These are phyloP conservation scores for Tenthredo livida DNA, from an alignment of 2,888 invertebrate species.

Conservation along the genomic window DNA sequence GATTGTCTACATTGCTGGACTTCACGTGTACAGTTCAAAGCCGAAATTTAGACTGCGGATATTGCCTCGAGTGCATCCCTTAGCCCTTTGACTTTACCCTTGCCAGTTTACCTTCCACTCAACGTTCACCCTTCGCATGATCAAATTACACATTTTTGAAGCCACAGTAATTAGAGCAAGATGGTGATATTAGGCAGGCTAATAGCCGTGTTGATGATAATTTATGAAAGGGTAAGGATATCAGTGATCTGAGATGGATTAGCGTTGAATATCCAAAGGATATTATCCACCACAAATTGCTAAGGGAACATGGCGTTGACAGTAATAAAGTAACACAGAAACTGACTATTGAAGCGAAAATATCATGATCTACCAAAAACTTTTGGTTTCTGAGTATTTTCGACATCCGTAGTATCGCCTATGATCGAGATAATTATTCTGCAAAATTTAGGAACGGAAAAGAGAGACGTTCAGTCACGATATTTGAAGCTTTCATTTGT, in stretches of 20 bases:
- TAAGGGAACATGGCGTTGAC: too few relatives aligned
- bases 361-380: too few relatives aligned
- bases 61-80: slow-evolving; percentile 1
- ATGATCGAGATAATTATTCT: not conserved
- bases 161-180: not conserved
- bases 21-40: not conserved
- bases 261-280: not conserved
- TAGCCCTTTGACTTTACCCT: not conserved
- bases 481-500: too few relatives aligned
- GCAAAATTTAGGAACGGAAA: not conserved
- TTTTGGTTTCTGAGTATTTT: too few relatives aligned
- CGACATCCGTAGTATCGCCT: too few relatives aligned
- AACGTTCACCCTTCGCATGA: slow-evolving; percentile 7
- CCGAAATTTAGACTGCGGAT: slow-evolving; percentile 5
- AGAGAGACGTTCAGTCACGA: not conserved
- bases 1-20: not conserved
- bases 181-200: not conserved
- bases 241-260: not conserved
- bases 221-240: not conserved
- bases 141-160: not conserved
- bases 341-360: too few relatives aligned
- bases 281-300: not conserved
- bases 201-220: not conserved
- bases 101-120: not conserved
- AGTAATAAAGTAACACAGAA: too few relatives aligned